Evolutionary conservation across 2,113 vertebrate species (phyloP).

Genomic region (Leptobrachium ailaonicum): DNA sequence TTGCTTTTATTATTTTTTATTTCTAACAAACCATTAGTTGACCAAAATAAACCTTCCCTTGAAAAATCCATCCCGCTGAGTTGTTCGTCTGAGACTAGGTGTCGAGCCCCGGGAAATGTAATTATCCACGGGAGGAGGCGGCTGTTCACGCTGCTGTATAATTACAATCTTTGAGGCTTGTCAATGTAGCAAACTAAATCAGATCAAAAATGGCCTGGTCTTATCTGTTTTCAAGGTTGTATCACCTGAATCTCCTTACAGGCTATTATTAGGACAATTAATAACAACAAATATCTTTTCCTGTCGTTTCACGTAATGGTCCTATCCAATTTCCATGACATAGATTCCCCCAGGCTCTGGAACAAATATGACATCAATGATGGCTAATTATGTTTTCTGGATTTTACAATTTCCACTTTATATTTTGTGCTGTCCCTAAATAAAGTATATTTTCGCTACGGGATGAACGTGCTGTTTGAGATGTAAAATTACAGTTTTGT

Average conservation of each 20-base stretch:
- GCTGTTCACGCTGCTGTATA: constrained; percentile 50
- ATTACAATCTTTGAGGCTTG: constrained; percentile 53
- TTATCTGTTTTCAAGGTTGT: constrained; percentile 46
- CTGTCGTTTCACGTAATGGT: constrained; percentile 45
- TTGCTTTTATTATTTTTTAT: no score
- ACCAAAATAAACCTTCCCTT: not conserved
- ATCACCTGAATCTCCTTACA: constrained; percentile 52
- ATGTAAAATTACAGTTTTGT: no score
- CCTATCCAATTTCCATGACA: constrained; percentile 56
- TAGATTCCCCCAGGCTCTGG: constrained; percentile 55
- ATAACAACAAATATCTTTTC: constrained; percentile 54
- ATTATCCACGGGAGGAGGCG: constrained; percentile 44
- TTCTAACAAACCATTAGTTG: no score
- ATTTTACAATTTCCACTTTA: constrained; percentile 48
- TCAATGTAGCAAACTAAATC: constrained; percentile 40
- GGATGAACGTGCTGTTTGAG: no score
- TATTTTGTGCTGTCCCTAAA: not conserved
- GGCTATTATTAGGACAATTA: constrained; percentile 57
- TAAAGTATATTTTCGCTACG: not conserved
- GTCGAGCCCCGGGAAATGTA: constrained; percentile 46
- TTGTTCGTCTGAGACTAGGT: constrained; percentile 38
- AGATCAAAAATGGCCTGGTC: constrained; percentile 46
- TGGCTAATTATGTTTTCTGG: constrained; percentile 54
- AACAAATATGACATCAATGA: constrained; percentile 55
- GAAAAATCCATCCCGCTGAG: constrained; percentile 12